These are phyloP conservation scores for Chrysemys picta DNA, from an alignment of 2,113 vertebrate species.

Conservation along the genomic window DNA sequence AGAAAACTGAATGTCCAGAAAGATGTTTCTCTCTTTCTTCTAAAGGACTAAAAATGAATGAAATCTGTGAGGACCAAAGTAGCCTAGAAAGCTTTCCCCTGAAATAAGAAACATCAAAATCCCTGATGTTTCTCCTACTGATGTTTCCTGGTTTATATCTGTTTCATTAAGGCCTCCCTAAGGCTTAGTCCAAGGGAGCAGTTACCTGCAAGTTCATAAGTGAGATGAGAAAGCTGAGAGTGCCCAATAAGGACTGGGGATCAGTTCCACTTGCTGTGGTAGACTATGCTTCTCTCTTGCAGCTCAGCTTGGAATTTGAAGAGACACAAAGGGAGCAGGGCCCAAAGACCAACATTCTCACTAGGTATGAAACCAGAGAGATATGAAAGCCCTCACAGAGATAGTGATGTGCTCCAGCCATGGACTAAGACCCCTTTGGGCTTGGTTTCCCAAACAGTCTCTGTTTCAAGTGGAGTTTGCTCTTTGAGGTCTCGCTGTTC, in stretches of 20 bases:
- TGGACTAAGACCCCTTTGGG: no score
- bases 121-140: neutral
- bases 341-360: no score
- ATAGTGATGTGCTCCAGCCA: no score
- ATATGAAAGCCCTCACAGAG: no score
- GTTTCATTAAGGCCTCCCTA: neutral
- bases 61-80: neutral
- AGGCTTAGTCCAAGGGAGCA: neutral
- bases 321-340: no score
- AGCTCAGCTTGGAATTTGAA: neutral
- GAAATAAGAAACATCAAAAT: neutral
- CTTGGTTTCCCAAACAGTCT: neutral
- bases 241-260: neutral
- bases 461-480: neutral
- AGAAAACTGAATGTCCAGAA: neutral
- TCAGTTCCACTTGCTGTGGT: neutral
- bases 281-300: neutral
- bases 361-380: no score
- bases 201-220: neutral
- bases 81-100: neutral
- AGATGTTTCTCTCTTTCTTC: neutral
- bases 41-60: neutral
- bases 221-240: neutral
- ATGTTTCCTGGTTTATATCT: neutral
- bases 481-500: neutral